phyloP scores from a whole-genome alignment of 53 echinoderm and acorn worm species.

The Apostichopus leukothele region DNA sequence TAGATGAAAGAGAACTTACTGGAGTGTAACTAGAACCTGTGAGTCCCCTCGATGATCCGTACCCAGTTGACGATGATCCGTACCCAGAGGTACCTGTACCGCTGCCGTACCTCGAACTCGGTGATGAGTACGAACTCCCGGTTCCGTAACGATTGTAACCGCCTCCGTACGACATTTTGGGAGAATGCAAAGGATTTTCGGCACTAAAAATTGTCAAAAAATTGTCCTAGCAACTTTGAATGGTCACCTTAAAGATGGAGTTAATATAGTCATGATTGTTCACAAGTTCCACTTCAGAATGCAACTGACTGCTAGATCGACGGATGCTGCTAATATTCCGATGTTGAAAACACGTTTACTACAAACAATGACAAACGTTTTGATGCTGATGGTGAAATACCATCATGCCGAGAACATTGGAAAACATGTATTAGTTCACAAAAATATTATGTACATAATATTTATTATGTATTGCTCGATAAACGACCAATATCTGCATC shows the following conservation, averaged over 20 bases:
- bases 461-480: too few relatives aligned
- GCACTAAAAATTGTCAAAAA: too few relatives aligned
- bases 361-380: too few relatives aligned
- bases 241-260: conserved; percentile 15
- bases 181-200: not conserved
- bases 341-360: too few relatives aligned
- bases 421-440: too few relatives aligned
- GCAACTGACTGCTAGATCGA: not conserved
- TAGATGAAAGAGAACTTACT: conserved; percentile 5
- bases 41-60: not conserved
- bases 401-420: too few relatives aligned
- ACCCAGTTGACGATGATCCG: not conserved
- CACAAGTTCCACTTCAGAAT: conserved; percentile 11
- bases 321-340: not conserved
- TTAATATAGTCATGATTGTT: not conserved
- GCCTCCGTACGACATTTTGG: conserved; percentile 33
- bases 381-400: too few relatives aligned
- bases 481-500: too few relatives aligned
- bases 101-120: conserved; percentile 8
- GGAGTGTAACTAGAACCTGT: conserved; percentile 35
- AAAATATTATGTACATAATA: too few relatives aligned
- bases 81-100: not conserved
- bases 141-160: conserved; percentile 25
- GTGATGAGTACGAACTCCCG: conserved; percentile 13
- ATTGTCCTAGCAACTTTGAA: conserved; percentile 1